A percentile compares a stretch with the other conserved stretches of the same genome.
These are phyloP conservation scores for Paracanthobrama guichenoti DNA, from an alignment of 2,113 vertebrate species.

Conservation along the genomic window DNA sequence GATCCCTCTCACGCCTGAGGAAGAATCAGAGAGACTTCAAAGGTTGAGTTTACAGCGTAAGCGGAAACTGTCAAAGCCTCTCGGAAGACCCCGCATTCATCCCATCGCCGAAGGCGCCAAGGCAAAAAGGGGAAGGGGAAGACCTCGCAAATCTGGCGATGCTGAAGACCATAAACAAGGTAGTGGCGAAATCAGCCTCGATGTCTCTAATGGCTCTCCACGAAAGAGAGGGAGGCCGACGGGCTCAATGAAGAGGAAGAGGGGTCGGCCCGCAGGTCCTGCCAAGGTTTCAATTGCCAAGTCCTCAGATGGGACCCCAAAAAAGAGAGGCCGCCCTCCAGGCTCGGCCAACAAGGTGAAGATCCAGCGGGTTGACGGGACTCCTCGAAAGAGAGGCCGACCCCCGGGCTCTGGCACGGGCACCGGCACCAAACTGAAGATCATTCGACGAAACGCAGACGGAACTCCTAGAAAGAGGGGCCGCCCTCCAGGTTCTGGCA, in stretches of 20 bases:
- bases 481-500: constrained; percentile 42
- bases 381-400: constrained; percentile 49
- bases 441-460: not conserved
- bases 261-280: constrained; percentile 28
- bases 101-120: constrained; percentile 9
- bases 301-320: not conserved
- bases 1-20: constrained; percentile 51
- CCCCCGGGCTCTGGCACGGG: constrained; percentile 49
- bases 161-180: not conserved
- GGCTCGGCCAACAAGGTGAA: constrained; percentile 39
- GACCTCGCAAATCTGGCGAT: constrained; percentile 23
- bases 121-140: constrained; percentile 45
- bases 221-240: constrained; percentile 44
- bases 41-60: constrained; percentile 37
- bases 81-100: constrained; percentile 56
- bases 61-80: constrained; percentile 49
- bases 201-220: not conserved
- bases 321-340: constrained; percentile 47
- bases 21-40: constrained; percentile 47
- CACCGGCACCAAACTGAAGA: constrained; percentile 6
- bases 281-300: not conserved
- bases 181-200: not conserved
- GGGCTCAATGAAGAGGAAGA: constrained; percentile 46
- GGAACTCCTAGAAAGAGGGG: constrained; percentile 46
- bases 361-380: constrained; percentile 5